Conservation (phyloP, 2,888 invertebrate genomes). For the Eupeodes latifasciatus region DNA sequence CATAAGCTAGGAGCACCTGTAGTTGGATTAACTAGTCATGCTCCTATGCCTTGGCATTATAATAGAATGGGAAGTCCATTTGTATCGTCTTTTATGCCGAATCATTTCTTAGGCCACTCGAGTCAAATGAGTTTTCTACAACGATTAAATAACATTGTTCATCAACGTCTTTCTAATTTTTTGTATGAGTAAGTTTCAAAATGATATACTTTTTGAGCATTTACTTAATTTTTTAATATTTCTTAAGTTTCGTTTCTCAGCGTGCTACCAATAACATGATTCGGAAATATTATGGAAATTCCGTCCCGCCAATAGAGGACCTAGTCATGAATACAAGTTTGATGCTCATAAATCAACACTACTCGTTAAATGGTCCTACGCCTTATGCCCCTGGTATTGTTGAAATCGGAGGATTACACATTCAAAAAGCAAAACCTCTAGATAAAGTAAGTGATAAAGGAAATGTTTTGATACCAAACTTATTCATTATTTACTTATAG, state of each 20-base stretch:
- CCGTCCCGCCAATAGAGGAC: conserved; percentile 84
- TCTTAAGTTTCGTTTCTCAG: conserved; percentile 79
- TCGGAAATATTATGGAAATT: conserved; percentile 83
- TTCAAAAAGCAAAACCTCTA: conserved; percentile 79
- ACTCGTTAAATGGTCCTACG: conserved; percentile 84
- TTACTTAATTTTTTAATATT: background rate
- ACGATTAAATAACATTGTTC: conserved; percentile 84
- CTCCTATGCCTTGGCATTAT: conserved; percentile 86
- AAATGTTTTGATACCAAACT: background rate
- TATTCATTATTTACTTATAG: conserved; percentile 80
- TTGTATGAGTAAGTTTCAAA: conserved; percentile 76
- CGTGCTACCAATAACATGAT: conserved; percentile 82
- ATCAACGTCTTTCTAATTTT: conserved; percentile 77
- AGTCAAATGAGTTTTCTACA: conserved; percentile 83
- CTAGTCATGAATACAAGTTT: conserved; percentile 82
- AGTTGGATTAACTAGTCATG: conserved; percentile 86
- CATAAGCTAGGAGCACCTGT: conserved; percentile 87
- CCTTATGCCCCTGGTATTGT: conserved; percentile 84
- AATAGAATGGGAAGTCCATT: conserved; percentile 85
- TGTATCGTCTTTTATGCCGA: conserved; percentile 85
- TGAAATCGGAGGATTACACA: conserved; percentile 86
- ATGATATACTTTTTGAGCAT: background rate
- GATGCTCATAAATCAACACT: conserved; percentile 85
- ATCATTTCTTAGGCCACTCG: conserved; percentile 84
- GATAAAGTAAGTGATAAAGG: conserved; percentile 78